Evolutionary conservation across 2,888 invertebrate genomes (phyloP).

Genomic region (Drosophila aldrichi): DNA sequence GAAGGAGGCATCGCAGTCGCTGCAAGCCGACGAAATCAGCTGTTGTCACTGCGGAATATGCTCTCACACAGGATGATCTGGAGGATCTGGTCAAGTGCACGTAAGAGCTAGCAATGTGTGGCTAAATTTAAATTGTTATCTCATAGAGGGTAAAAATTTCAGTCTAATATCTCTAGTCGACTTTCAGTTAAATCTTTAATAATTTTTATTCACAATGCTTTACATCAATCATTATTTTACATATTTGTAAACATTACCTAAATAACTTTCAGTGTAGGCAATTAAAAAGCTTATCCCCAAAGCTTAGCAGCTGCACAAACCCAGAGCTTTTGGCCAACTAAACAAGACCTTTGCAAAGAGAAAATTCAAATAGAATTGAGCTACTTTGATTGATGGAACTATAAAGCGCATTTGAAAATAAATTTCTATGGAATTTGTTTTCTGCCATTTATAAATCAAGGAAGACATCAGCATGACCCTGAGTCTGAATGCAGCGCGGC

Average conservation of each 20-base stretch:
- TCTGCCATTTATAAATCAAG: not conserved
- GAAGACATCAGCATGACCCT: not conserved
- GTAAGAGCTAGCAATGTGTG: conserved; percentile 59
- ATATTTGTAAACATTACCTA: not conserved
- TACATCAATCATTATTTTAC: not conserved
- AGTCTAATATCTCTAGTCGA: not conserved
- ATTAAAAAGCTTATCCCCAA: conserved; percentile 20
- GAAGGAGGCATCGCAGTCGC: conserved; percentile 36
- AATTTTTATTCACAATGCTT: not conserved
- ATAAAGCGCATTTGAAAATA: not conserved
- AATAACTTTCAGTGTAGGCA: conserved; percentile 12
- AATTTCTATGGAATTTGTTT: not conserved
- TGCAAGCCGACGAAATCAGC: conserved; percentile 18
- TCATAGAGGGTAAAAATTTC: not conserved
- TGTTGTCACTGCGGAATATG: conserved; percentile 69
- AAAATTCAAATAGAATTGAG: not conserved
- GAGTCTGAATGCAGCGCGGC: not conserved
- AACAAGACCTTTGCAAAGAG: not conserved
- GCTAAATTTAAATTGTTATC: too few relatives aligned
- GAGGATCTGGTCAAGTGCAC: conserved; percentile 84
- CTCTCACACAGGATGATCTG: conserved; percentile 75
- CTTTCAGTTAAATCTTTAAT: not conserved
- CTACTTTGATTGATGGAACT: not conserved
- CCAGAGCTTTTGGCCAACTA: conserved; percentile 15
- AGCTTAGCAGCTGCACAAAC: conserved; percentile 41